These are phyloP conservation scores for Nanorana parkeri DNA, from an alignment of 2,113 vertebrate species.

Conservation along the genomic window DNA sequence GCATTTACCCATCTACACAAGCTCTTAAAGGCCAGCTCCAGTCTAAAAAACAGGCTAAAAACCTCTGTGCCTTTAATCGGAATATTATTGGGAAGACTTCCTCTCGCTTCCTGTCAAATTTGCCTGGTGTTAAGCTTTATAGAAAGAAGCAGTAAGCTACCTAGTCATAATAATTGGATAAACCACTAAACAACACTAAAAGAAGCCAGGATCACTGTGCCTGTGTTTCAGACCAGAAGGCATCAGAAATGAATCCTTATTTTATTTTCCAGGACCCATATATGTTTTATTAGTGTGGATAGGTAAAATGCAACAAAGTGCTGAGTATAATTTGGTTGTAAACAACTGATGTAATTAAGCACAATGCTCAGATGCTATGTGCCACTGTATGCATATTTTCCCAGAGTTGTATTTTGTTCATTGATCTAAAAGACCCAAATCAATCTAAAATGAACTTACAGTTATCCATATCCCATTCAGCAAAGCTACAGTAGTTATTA, in stretches of 20 bases:
- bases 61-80: no score
- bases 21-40: no score
- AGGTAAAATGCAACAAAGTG: neutral
- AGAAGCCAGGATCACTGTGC: neutral
- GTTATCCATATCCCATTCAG: neutral
- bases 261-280: neutral
- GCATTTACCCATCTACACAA: no score
- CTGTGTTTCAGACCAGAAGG: neutral
- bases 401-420: no score
- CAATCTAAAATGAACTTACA: no score
- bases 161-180: neutral
- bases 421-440: no score
- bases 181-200: constrained; percentile 37
- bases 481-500: neutral
- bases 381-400: neutral
- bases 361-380: neutral
- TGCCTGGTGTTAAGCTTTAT: no score
- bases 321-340: neutral
- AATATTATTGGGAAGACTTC: no score
- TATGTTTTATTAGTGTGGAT: neutral
- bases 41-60: no score
- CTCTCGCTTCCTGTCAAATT: no score
- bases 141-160: constrained; percentile 11
- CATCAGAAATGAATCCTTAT: neutral
- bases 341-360: neutral